These are phyloP conservation scores for Melinopterus prodromus DNA, from an alignment of 2,888 invertebrate species.

Conservation along the genomic window DNA sequence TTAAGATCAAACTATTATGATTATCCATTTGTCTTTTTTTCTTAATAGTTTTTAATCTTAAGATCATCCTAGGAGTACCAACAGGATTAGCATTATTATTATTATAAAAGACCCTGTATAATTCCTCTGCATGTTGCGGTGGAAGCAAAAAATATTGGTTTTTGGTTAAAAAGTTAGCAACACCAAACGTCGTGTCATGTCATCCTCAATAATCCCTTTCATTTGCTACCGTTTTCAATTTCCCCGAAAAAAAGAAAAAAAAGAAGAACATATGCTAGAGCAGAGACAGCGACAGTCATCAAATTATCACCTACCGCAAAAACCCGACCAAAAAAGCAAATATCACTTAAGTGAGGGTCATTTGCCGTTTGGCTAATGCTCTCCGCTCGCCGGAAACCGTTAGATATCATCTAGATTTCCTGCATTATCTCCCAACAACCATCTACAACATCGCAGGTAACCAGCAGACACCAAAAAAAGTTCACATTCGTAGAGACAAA, in stretches of 20 bases:
- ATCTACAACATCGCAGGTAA: not conserved
- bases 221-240: not conserved
- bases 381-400: not conserved
- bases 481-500: not conserved
- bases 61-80: too few species aligned
- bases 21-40: too few species aligned
- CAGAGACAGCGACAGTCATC: not conserved
- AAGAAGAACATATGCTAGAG: not conserved
- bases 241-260: not conserved
- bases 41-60: too few species aligned
- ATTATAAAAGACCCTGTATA: too few species aligned
- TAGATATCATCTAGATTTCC: slow-evolving; percentile 4
- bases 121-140: too few species aligned
- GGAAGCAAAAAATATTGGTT: too few species aligned
- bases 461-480: not conserved
- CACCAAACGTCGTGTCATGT: not conserved
- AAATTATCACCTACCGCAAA: not conserved
- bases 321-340: not conserved
- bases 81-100: too few species aligned
- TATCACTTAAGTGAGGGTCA: not conserved
- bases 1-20: too few species aligned
- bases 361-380: not conserved
- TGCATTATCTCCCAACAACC: not conserved
- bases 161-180: too few species aligned
- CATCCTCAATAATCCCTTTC: not conserved